These are phyloP conservation scores for Drosophila recens DNA, from an alignment of 2,888 invertebrate species.

Conservation along the genomic window DNA sequence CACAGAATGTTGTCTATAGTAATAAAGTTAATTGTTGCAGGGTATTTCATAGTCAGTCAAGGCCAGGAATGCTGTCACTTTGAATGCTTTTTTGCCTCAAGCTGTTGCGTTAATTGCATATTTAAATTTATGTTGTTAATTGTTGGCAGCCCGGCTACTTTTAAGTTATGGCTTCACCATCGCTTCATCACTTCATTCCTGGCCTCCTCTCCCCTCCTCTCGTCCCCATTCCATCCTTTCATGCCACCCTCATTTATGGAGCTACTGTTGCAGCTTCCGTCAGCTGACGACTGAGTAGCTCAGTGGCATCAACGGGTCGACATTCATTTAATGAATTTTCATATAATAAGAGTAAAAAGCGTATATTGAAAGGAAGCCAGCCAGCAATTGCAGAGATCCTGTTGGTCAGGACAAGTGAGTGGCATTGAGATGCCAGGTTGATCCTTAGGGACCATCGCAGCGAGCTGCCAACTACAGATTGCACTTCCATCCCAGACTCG, in stretches of 20 bases:
- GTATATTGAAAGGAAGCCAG: not conserved
- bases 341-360: not conserved
- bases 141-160: constrained; percentile 52
- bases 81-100: constrained; percentile 59
- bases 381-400: constrained; percentile 23
- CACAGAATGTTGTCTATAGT: too few species aligned
- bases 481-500: not conserved
- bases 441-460: constrained; percentile 6
- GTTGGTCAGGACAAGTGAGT: constrained; percentile 14
- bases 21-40: not conserved
- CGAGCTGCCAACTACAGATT: not conserved
- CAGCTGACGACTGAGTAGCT: constrained; percentile 38
- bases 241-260: not conserved
- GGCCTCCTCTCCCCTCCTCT: not conserved
- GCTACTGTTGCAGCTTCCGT: constrained; percentile 15
- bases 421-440: constrained; percentile 15
- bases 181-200: constrained; percentile 15
- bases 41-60: not conserved
- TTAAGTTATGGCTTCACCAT: constrained; percentile 53
- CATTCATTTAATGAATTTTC: constrained; percentile 51
- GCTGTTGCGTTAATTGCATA: constrained; percentile 82
- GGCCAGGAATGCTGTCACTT: not conserved
- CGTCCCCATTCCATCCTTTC: too few species aligned
- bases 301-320: constrained; percentile 48
- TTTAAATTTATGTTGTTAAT: constrained; percentile 82